A percentile compares a stretch with the other conserved stretches of the same genome.
Conservation (phyloP, 1,140 invertebrate genomes). For the Kradibia gibbosae region DNA sequence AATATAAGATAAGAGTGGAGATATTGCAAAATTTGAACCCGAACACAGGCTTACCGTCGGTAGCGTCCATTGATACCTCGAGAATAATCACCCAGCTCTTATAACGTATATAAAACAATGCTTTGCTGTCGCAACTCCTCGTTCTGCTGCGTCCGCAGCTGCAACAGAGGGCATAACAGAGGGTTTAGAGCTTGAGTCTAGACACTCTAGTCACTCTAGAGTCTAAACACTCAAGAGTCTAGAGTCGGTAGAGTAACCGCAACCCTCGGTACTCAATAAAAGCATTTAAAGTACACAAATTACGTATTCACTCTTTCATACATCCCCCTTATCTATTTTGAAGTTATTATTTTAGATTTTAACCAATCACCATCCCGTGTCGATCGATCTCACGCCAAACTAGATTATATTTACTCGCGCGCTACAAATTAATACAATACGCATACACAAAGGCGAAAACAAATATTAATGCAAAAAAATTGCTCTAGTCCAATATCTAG, state of each 20-base stretch:
- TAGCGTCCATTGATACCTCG: conserved; percentile 14
- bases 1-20: neutral
- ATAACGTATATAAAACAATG: neutral
- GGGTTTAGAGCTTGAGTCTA: no score
- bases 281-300: conserved; percentile 35
- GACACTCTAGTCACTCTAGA: no score
- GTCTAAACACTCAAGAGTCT: no score
- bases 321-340: neutral
- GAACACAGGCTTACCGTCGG: conserved; percentile 12
- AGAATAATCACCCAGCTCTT: neutral
- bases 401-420: neutral
- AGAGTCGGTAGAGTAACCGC: conserved; percentile 23
- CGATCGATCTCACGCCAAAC: neutral
- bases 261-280: conserved; percentile 19
- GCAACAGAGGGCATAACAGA: neutral
- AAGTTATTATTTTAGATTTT: neutral
- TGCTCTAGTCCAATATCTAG: conserved; percentile 8
- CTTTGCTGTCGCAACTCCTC: neutral
- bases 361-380: neutral
- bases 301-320: neutral
- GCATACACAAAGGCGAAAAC: neutral
- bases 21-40: neutral
- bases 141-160: conserved; percentile 3
- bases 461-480: neutral
- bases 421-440: neutral